Evolutionary conservation across 2,113 vertebrate genomes (phyloP).

Genomic region (Ranitomeya imitator): DNA sequence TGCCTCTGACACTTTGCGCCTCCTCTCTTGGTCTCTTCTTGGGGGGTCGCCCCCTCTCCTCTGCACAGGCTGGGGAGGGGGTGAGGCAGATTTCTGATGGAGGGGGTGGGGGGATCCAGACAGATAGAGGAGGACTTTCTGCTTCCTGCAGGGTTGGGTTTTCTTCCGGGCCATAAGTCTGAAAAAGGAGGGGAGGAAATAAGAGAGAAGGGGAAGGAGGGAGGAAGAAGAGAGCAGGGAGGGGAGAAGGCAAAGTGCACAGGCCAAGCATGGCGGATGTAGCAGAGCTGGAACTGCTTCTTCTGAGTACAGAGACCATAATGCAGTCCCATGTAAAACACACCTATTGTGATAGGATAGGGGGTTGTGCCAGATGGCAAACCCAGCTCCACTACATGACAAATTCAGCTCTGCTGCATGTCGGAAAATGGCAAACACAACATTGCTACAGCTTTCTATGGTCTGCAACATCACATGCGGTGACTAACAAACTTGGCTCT

Average conservation of each 20-base stretch:
- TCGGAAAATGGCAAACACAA: too few relatives aligned
- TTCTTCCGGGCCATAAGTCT: slow-evolving; percentile 32
- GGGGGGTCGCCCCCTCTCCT: slow-evolving; percentile 52
- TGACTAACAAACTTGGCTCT: neutral
- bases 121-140: slow-evolving; percentile 31
- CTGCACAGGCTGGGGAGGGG: slow-evolving; percentile 40
- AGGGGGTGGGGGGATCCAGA: slow-evolving; percentile 38
- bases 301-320: neutral
- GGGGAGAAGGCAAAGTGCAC: neutral
- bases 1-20: neutral
- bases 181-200: neutral
- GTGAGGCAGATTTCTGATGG: neutral
- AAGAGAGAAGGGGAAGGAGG: neutral
- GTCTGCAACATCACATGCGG: too few relatives aligned
- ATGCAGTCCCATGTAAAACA: neutral
- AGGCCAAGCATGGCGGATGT: neutral
- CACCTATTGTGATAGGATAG: neutral
- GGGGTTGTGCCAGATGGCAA: too few relatives aligned
- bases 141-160: slow-evolving; percentile 47
- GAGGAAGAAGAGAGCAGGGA: neutral
- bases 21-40: neutral
- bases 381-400: neutral
- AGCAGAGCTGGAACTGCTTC: neutral
- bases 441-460: too few relatives aligned
- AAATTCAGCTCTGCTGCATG: neutral